These are phyloP conservation scores for Platyura marginata DNA, from an alignment of 1,140 invertebrate species.

Conservation along the genomic window DNA sequence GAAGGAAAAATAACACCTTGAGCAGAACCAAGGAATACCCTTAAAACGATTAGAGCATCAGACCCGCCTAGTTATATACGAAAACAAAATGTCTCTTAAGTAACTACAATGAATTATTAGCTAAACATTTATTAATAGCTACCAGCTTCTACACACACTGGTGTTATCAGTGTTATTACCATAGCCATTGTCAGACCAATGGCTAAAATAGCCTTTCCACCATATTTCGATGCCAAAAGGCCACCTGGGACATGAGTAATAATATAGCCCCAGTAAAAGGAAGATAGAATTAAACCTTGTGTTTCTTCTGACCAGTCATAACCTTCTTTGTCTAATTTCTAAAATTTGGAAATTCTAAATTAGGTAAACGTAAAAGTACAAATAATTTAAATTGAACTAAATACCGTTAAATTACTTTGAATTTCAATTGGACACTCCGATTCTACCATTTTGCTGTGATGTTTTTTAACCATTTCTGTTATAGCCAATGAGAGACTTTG, in stretches of 20 bases:
- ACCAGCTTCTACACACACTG: slow-evolving; percentile 33
- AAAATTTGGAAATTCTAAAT: no score
- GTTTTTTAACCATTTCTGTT: slow-evolving; percentile 57
- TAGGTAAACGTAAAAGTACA: no score
- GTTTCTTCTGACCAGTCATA: slow-evolving; percentile 15
- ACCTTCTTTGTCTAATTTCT: neutral
- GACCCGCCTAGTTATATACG: no score
- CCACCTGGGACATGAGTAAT: slow-evolving; percentile 37
- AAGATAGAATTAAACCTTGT: slow-evolving; percentile 36
- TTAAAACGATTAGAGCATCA: slow-evolving; percentile 38
- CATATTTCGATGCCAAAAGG: slow-evolving; percentile 49
- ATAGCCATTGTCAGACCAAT: slow-evolving; percentile 55
- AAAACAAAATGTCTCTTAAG: no score
- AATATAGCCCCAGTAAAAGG: slow-evolving; percentile 43
- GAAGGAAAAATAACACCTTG: slow-evolving; percentile 55
- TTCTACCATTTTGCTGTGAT: slow-evolving; percentile 11
- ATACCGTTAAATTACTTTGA: no score
- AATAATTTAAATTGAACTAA: no score
- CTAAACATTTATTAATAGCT: no score
- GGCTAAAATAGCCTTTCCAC: slow-evolving; percentile 55
- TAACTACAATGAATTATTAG: no score
- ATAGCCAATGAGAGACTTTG: slow-evolving; percentile 78
- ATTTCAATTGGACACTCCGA: slow-evolving; percentile 8
- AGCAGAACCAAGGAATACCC: slow-evolving; percentile 42
- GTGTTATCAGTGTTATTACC: slow-evolving; percentile 49